phyloP scores from a whole-genome alignment of 2,113 vertebrate species.

The Lepisosteus osseus region DNA sequence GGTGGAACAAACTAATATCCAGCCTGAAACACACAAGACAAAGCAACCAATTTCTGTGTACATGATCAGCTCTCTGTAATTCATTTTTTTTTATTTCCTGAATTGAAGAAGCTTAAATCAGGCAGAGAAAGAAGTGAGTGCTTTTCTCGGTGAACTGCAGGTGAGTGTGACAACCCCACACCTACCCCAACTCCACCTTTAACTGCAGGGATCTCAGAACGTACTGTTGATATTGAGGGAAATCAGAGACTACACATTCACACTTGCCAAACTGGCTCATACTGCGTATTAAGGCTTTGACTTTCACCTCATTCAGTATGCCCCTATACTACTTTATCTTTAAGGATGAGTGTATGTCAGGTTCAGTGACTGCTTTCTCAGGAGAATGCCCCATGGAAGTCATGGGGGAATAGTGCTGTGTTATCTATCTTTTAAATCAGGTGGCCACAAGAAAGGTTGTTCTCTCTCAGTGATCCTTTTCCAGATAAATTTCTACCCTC shows the following conservation, averaged over 20 bases:
- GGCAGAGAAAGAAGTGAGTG: neutral
- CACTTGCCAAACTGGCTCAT: too few relatives aligned
- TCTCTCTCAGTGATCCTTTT: too few relatives aligned
- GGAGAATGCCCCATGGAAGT: slow-evolving; percentile 14
- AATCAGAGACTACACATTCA: neutral
- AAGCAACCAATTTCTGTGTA: slow-evolving; percentile 82
- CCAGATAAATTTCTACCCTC: too few relatives aligned
- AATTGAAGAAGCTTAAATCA: too few relatives aligned
- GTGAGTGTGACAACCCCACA: neutral
- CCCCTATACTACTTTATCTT: slow-evolving; percentile 5
- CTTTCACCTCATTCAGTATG: neutral
- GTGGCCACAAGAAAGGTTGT: neutral
- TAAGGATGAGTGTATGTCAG: neutral
- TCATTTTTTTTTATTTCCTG: slow-evolving; percentile 36
- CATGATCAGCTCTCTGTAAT: slow-evolving; percentile 55
- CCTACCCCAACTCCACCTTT: too few relatives aligned
- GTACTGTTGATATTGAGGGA: neutral
- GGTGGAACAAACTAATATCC: slow-evolving; percentile 86
- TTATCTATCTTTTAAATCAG: neutral
- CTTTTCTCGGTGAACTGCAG: too few relatives aligned
- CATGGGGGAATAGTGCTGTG: neutral
- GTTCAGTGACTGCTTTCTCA: slow-evolving; percentile 1
- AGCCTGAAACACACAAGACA: slow-evolving; percentile 75
- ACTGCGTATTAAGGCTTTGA: neutral
- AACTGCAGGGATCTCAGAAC: too few relatives aligned